These are phyloP conservation scores for Cirrhinus mrigala DNA, from an alignment of 2,797 vertebrate species.

Conservation along the genomic window DNA sequence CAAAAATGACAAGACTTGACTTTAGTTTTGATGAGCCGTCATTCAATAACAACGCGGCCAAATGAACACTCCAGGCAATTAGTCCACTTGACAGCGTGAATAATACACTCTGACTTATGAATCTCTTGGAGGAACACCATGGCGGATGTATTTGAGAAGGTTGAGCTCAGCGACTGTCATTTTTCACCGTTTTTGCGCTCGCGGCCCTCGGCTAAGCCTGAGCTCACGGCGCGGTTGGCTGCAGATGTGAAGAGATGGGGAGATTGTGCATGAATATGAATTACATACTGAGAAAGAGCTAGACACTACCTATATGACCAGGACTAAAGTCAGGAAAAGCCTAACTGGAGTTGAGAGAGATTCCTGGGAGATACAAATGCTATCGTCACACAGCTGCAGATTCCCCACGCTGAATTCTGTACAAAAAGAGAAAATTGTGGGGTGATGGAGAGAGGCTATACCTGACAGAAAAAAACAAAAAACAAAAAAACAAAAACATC, in stretches of 20 bases:
- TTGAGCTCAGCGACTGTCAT: background rate
- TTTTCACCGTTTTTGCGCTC: constrained; percentile 1
- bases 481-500: constrained; percentile 62
- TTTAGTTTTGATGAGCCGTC: constrained; percentile 53
- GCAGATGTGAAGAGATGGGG: background rate
- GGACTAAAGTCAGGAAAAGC: constrained; percentile 31
- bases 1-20: constrained; percentile 45
- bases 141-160: constrained; percentile 15
- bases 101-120: constrained; percentile 57
- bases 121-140: constrained; percentile 49
- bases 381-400: constrained; percentile 77
- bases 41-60: constrained; percentile 51
- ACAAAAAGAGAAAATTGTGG: constrained; percentile 72
- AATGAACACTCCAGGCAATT: constrained; percentile 59
- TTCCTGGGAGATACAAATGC: constrained; percentile 74
- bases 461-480: constrained; percentile 69
- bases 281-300: constrained; percentile 66
- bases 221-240: constrained; percentile 12
- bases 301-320: constrained; percentile 39
- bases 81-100: constrained; percentile 58
- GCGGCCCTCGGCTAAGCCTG: background rate
- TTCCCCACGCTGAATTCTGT: constrained; percentile 65
- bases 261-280: constrained; percentile 59
- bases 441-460: constrained; percentile 67
- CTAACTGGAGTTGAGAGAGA: constrained; percentile 61